These are phyloP conservation scores for Psittacara wagleri DNA, from an alignment of 2,113 vertebrate species.

Conservation along the genomic window DNA sequence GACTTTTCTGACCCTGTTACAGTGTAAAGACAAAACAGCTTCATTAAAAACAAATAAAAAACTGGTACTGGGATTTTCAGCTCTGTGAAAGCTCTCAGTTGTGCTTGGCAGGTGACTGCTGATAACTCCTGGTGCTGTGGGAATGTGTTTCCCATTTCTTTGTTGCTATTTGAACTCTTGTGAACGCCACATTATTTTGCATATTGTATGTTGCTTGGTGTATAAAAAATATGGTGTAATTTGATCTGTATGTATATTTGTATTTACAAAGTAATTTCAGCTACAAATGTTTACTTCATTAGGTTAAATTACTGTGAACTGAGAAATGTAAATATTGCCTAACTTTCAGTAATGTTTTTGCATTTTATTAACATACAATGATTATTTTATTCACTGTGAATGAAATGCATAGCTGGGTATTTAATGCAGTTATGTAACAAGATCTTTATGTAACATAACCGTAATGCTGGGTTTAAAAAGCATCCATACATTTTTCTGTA, in stretches of 20 bases:
- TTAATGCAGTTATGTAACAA: background rate
- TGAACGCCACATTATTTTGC: background rate
- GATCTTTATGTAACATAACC: background rate
- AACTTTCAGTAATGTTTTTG: background rate
- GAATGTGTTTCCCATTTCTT: background rate
- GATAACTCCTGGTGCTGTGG: background rate
- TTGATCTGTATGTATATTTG: background rate
- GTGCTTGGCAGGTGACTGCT: background rate
- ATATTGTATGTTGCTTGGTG: background rate
- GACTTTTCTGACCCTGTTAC: background rate
- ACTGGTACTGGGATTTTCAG: background rate
- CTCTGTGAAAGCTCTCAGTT: background rate
- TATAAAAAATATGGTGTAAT: background rate
- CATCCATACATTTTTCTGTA: background rate
- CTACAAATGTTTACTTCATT: background rate
- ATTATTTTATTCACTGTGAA: background rate
- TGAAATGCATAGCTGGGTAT: background rate
- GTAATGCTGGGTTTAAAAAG: background rate
- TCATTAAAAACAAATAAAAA: background rate
- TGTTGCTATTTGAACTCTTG: background rate
- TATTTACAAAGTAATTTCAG: background rate
- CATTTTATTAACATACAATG: background rate
- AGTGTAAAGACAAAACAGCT: background rate
- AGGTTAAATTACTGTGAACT: background rate
- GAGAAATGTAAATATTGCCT: background rate